A percentile compares a stretch with the other conserved stretches of the same genome.
Evolutionary conservation across 2,888 invertebrate species (phyloP).

Genomic region (Crioceris asparagi): DNA sequence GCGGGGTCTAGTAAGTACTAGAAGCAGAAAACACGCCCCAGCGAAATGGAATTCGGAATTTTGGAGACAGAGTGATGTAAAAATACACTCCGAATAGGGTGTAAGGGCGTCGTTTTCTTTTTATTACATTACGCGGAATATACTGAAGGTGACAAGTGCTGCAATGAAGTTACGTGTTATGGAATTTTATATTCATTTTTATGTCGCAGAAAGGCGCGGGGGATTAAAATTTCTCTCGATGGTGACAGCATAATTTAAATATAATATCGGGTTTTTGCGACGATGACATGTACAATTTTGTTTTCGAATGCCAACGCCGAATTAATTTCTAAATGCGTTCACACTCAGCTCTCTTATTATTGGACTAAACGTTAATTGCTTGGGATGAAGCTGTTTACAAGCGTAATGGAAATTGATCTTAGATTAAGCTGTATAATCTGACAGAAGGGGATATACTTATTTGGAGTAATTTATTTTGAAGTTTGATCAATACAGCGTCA

Average conservation of each 20-base stretch:
- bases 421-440: too few relatives aligned
- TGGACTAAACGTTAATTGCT: conserved; percentile 9
- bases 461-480: too few relatives aligned
- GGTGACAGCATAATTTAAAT: conserved; percentile 35
- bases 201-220: conserved; percentile 35
- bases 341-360: conserved; percentile 10
- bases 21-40: too few relatives aligned
- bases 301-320: conserved; percentile 10
- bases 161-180: conserved; percentile 38
- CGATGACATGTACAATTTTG: conserved; percentile 18
- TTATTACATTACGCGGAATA: conserved; percentile 39
- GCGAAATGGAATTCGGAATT: conserved; percentile 42
- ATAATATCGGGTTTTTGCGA: conserved; percentile 34
- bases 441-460: too few relatives aligned
- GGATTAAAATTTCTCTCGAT: conserved; percentile 38
- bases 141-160: conserved; percentile 37
- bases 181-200: conserved; percentile 40
- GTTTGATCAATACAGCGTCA: too few relatives aligned
- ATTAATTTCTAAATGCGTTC: conserved; percentile 13
- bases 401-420: conserved; percentile 3
- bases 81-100: conserved; percentile 38
- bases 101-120: conserved; percentile 37
- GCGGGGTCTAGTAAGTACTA: conserved; percentile 23
- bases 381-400: conserved; percentile 7
- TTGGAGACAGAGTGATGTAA: conserved; percentile 40